Evolutionary conservation across 2,113 vertebrate species (phyloP).

Genomic region (Poecile atricapillus): DNA sequence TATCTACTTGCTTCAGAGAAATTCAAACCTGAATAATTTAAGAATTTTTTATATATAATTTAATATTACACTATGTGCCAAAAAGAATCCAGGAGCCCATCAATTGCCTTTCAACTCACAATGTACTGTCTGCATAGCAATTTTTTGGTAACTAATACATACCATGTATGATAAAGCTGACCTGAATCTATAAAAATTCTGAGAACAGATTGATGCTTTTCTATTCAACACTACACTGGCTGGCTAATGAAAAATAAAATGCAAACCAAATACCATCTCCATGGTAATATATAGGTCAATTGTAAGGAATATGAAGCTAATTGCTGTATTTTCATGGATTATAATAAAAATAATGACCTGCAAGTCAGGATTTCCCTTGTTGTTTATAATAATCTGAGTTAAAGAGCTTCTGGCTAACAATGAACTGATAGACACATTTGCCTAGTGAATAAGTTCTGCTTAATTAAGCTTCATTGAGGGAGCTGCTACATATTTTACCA

Average conservation of each 20-base stretch:
- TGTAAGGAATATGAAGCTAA: conserved; percentile 32
- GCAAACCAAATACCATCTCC: conserved; percentile 3
- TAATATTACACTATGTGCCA: neutral
- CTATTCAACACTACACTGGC: neutral
- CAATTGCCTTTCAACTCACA: neutral
- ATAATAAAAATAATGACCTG: conserved; percentile 53
- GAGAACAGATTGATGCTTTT: neutral
- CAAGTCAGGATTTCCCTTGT: conserved; percentile 27
- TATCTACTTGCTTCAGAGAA: neutral
- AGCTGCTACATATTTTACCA: neutral
- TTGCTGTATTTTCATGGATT: conserved; percentile 25
- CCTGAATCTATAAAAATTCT: neutral
- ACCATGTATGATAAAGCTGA: neutral
- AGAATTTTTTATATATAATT: neutral
- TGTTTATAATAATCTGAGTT: conserved; percentile 1
- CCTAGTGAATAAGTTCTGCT: neutral
- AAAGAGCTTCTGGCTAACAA: conserved; percentile 25
- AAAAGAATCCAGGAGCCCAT: neutral
- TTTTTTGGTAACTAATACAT: neutral
- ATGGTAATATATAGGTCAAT: conserved; percentile 34
- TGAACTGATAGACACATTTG: neutral
- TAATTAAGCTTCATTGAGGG: conserved; percentile 28
- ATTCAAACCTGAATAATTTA: neutral
- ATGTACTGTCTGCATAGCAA: neutral
- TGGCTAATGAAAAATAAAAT: neutral